Percentiles rank a stretch among this genome's conserved stretches.
Conservation (phyloP, 1,140 invertebrate genomes). For the Berghia stephanieae region DNA sequence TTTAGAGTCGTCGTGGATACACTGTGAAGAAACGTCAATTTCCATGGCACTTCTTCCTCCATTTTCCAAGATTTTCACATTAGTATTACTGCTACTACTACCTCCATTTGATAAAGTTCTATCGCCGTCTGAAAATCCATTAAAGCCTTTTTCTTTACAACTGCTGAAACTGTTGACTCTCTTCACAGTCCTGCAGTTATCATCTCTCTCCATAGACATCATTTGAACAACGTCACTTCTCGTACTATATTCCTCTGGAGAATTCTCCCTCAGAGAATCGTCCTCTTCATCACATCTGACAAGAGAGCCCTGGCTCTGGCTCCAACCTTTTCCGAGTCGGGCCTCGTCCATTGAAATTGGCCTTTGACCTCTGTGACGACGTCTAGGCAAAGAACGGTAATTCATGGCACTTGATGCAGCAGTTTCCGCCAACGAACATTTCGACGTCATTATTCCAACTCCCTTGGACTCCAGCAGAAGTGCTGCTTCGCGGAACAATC, state of each 20-base stretch:
- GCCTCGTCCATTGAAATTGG: slow-evolving; percentile 36
- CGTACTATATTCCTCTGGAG: too few relatives aligned
- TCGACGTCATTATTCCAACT: background rate
- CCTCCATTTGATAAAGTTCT: too few relatives aligned
- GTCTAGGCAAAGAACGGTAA: background rate
- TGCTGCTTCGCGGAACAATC: slow-evolving; percentile 11
- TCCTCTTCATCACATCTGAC: slow-evolving; percentile 12
- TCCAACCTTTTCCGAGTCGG: slow-evolving; percentile 22
- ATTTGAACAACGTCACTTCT: too few relatives aligned
- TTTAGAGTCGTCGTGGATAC: slow-evolving; percentile 17
- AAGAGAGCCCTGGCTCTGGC: slow-evolving; percentile 33
- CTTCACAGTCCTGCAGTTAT: too few relatives aligned
- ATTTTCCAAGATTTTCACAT: too few relatives aligned
- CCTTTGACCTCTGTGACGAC: slow-evolving; percentile 18
- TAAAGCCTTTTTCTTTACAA: too few relatives aligned
- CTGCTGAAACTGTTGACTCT: too few relatives aligned
- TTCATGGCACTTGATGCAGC: background rate
- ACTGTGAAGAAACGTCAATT: too few relatives aligned
- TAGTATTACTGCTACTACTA: too few relatives aligned
- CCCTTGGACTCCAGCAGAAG: slow-evolving; percentile 8
- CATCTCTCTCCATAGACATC: too few relatives aligned
- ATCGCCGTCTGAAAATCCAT: too few relatives aligned
- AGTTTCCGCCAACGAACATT: background rate
- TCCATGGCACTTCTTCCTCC: slow-evolving; percentile 21
- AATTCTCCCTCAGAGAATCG: too few relatives aligned